These are phyloP conservation scores for Hypercompe scribonia DNA, from an alignment of 2,888 invertebrate genomes.

Conservation along the genomic window DNA sequence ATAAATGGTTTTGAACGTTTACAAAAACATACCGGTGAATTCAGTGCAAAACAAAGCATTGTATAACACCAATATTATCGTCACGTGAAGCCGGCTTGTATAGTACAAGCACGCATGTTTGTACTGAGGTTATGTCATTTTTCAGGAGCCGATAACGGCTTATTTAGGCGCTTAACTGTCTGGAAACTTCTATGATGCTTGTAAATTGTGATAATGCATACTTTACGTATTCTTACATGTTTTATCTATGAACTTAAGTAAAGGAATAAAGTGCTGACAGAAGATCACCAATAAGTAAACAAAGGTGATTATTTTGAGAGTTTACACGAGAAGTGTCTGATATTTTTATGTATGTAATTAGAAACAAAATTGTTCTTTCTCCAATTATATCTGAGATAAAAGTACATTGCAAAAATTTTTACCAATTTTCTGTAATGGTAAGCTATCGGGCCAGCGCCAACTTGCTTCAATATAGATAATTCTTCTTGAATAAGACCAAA, in stretches of 20 bases:
- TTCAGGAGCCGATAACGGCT: conserved; percentile 41
- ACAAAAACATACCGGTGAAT: conserved; percentile 51
- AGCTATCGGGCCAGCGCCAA: too few relatives aligned
- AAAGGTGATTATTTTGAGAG: too few relatives aligned
- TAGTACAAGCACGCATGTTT: conserved; percentile 33
- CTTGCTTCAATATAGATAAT: too few relatives aligned
- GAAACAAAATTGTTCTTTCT: too few relatives aligned
- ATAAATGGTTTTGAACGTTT: conserved; percentile 48
- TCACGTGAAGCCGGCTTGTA: conserved; percentile 56
- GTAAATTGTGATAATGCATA: neutral
- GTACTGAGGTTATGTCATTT: conserved; percentile 38
- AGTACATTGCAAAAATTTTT: too few relatives aligned
- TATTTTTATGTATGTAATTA: too few relatives aligned
- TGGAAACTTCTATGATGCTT: conserved; percentile 11
- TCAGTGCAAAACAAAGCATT: conserved; percentile 54
- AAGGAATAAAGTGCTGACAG: neutral
- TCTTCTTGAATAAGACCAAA: too few relatives aligned
- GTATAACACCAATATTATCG: conserved; percentile 56
- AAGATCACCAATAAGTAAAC: neutral
- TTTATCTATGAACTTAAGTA: neutral
- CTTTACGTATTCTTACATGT: too few relatives aligned
- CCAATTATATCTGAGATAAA: too few relatives aligned
- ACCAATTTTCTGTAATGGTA: too few relatives aligned
- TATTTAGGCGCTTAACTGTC: conserved; percentile 30
- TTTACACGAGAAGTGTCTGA: too few relatives aligned